Evolutionary conservation across 30 jellyfish, hydroid and myxozoan genomes (phyloP), one percentile per base, ranked within the genome.

Genomic region (Rhopilema esculentum): DNA sequence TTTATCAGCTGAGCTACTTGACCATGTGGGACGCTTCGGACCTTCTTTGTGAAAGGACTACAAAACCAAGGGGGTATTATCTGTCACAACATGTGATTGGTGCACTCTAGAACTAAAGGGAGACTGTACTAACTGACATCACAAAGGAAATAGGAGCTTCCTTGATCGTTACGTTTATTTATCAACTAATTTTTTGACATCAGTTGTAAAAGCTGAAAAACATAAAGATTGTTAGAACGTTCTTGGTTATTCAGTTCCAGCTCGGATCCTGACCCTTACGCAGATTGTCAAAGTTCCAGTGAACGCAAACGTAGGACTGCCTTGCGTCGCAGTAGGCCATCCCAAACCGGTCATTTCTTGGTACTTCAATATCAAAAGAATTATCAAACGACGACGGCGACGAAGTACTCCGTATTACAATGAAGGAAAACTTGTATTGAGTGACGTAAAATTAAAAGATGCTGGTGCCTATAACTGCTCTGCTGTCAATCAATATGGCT

Each of bases 281-380:
- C 89, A 77, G 52, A 80, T 88, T 61, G 86, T 88, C 16, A 72
- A 69, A 18, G 93, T 72, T 4, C 86, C 84, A 1, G 83, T 89
- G 68, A 83, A 93, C 48, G 91, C 94, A 22, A 92, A 94, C 72
- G 94, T 89, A 69, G 77, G 89, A 27, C 72, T 94, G 65, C 97
- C 98, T 15, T 94, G 98, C 92, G 82, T 89, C 9, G 97, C 98
- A 19, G 97, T 94, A 51, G 98, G 98, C 7, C 94, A 94, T 67
- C 98, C 98, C 20, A 88, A 89, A 52, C 98, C 98, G 22, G 49
- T 27, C 18, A 85, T 94, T 4, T 48, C 96, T 1, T 94, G 98
- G 98, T 64, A 79, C 48, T 72, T 86, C 72, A 77, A 72, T 20
- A 40, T 18, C 16, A 53, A 28, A 12, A 76, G 79, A n/a, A 62